Base-by-base conservation (phyloP, 2,888 invertebrate species). In the Exocentrus adspersus region DNA sequence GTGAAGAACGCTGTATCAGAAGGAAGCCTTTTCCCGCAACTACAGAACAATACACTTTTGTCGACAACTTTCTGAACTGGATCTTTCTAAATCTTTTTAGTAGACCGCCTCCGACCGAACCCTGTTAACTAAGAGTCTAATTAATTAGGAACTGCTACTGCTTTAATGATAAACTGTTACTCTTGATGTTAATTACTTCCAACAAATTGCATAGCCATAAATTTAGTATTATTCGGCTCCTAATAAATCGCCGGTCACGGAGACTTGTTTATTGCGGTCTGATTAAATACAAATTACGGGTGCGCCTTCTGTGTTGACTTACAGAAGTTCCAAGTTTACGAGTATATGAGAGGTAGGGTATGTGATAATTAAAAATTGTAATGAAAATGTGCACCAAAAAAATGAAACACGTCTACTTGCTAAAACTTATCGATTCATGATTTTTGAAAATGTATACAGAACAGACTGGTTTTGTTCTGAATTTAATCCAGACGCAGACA, bases 1-100 rank as follows among this genome's bases (percentile, higher is more conserved):
- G 79, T 80, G 77, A 78, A 76, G 77, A 80, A 80, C 77, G 74
- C 64, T 79, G 79, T 80, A 75, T 72, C 69, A 67, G 68, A 65
- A 57, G 66, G 65, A 69, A 74, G 70, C 68, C 70, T 69, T 71
- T 69, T 62, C 68, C 76, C 77, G 64, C 79, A 74, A 72, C 75
- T 72, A 81, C 81, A 81, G 80, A 78, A 81, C 80, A 80, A 81
- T 79, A 81, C 80, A 81, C 81, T 81, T 80, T 78, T 79, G 78
- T 75, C 75, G 75, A 75, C 77, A 78, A 77, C 73, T 76, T 75
- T 75, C 62, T 45, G 57, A 70, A 70, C 66, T 66, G 67, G 63
- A 67, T 68, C 72, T 74, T 71, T 68, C 67, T 69, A 68, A 68
- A 71, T 70, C 70, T 72, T 73, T 68, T 65, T 67, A 66, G 67